Base-by-base conservation (phyloP, 2,888 invertebrate species). In the Erebia aethiops region DNA sequence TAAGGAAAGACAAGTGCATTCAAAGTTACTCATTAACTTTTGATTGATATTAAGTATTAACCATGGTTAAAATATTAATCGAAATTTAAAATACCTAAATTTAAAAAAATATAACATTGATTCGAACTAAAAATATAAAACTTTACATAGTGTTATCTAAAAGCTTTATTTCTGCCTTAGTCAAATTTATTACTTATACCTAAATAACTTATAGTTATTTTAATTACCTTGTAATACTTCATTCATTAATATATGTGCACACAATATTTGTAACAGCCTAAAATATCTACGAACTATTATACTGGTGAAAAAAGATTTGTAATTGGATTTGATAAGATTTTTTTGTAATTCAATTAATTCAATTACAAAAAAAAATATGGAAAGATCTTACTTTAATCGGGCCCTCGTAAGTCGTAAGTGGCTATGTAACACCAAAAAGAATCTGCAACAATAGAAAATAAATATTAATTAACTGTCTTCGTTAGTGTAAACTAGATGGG, bases 391-490 rank as follows among this genome's bases (percentile, higher is more conserved):
- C 81, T 79, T 79, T 78, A 67, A 74, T 52, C 63, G 71, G 73
- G 76, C 75, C 75, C 72, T 76, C 75, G 49, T 58, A 70, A 71
- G 73, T 76, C 75, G 49, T 58, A 70, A 71, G 73, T 54, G 58
- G 65, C 62, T 72, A 73, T 21, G 69, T 74, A 75, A 74, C 77
- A 77, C 74, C 76, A 73, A 75, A 76, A 74, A 71, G 86, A 85
- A 91, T 91, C 92, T 92, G 91, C 52, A 92, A 92, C 90, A 90
- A 92, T 75, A 73, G n/a, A 79, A 80, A 80, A 70, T 4, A 49
- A 51, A 54, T 11, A 46, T 46, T 13, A 46, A 46, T 13, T 46
- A 10, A 46, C 9, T 43, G 9, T 26, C 43, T 46, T 2, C 46
- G 13, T 4, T 46, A 46, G 35, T 26, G 26, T 26, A 26, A 35